Base-by-base conservation (phyloP, 2,797 vertebrate species). In the Halcyon badia region DNA sequence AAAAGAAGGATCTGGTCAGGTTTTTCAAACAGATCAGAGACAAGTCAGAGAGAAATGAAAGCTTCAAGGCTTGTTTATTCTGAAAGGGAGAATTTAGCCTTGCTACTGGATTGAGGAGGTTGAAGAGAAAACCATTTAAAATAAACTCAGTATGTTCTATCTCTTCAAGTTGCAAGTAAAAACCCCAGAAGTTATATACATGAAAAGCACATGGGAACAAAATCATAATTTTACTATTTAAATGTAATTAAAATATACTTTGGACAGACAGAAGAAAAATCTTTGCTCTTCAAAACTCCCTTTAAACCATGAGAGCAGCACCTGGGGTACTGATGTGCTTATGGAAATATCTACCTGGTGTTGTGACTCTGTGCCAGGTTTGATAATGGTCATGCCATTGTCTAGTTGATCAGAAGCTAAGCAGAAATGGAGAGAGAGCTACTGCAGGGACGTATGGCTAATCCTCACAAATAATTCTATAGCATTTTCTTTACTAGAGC, bases 1-100 rank as follows among this genome's bases (percentile, higher is more conserved):
- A 81, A 94, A 97, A 89, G 75, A 87, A 84, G 54, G 89, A 83
- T 87, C 79, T 72, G 68, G 86, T 90, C 76, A 86, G 82, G 69
- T 86, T 96, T 97, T 93, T 91, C 56, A 83, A 94, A 87, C 90
- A 91, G 87, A 96, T 96, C 86, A 87, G 93, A 94, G 68, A 90
- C 68, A 92, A 97, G 81, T 87, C 86, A 96, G 88, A 73, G 68
- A 92, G 71, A 95, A 96, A 87, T 76, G 56, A 86, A 81, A 90
- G 52, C 62, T 81, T 96, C 4, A 69, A 83, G 76, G 31, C 24
- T 84, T 90, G 49, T 87, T 77, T 94, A 64, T 94, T 96, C 61
- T 64, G 69, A 85, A 89, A 46, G 54, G 64, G 52, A 90, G 82
- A 89, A 88, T 86, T 89, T 91, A 89, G 61, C 46, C 89, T 52